phyloP scores from a whole-genome alignment of 2,888 invertebrate genomes.

The Oscheius onirici region DNA sequence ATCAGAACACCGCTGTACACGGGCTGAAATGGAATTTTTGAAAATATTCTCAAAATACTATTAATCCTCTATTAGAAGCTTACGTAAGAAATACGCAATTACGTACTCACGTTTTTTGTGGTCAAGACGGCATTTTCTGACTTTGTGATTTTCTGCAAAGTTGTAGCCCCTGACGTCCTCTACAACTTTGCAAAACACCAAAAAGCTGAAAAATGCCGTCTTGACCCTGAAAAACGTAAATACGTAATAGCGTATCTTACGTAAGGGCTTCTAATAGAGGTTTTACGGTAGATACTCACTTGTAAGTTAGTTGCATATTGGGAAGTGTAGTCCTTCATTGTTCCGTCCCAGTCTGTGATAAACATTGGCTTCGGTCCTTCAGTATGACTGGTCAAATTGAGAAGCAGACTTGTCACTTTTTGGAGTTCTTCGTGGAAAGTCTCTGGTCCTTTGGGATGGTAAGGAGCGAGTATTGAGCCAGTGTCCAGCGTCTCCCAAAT shows the following conservation, averaged over 20 bases:
- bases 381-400: not conserved
- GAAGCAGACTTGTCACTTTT: conserved; percentile 27
- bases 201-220: no score
- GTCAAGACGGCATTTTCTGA: no score
- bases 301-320: conserved; percentile 71
- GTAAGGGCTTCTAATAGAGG: not conserved
- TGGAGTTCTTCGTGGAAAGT: conserved; percentile 49
- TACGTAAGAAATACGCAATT: no score
- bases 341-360: conserved; percentile 72
- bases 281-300: conserved; percentile 37
- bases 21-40: conserved; percentile 65
- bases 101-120: no score
- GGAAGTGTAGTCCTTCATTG: conserved; percentile 71
- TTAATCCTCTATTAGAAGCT: not conserved
- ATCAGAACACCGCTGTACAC: conserved; percentile 69
- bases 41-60: not conserved
- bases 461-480: conserved; percentile 49
- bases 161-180: no score
- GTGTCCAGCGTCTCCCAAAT: conserved; percentile 37
- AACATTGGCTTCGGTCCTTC: conserved; percentile 47
- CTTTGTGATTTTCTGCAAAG: no score
- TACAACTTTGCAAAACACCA: no score
- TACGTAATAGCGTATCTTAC: no score
- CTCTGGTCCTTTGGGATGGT: conserved; percentile 45
- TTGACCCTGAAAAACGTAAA: no score